Percentiles rank a stretch among this genome's conserved stretches.
Evolutionary conservation across 2,113 vertebrate species (phyloP).

Genomic region (Eonycteris spelaea): DNA sequence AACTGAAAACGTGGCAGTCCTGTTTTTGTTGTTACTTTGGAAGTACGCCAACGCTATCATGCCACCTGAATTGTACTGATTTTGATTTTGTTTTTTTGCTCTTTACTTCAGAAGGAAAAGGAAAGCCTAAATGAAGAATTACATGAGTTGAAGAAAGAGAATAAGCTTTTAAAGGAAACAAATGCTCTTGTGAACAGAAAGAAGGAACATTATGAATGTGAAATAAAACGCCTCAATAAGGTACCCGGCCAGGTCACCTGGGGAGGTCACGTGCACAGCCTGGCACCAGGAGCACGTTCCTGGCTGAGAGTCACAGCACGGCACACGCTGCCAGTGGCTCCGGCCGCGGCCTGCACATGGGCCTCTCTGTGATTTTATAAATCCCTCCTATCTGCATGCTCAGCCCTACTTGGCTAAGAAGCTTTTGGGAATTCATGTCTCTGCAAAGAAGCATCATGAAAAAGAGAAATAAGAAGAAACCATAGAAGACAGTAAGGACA

Average conservation of each 20-base stretch:
- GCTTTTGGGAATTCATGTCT: not conserved
- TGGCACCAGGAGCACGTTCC: not conserved
- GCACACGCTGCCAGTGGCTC: not conserved
- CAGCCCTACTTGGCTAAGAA: not conserved
- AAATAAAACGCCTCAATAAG: conserved; percentile 84
- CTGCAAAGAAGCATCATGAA: not conserved
- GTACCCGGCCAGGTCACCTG: conserved; percentile 46
- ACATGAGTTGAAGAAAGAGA: conserved; percentile 79
- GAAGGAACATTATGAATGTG: conserved; percentile 80
- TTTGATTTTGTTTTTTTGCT: conserved; percentile 35
- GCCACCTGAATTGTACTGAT: conserved; percentile 45
- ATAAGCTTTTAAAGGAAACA: conserved; percentile 80
- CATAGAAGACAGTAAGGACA: conserved; percentile 32
- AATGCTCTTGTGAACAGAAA: conserved; percentile 63
- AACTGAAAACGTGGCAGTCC: not conserved
- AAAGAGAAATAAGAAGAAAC: not conserved
- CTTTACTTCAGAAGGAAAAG: conserved; percentile 73
- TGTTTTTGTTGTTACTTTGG: not conserved
- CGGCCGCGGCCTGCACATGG: not conserved
- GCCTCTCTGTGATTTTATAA: not conserved
- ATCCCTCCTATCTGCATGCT: not conserved
- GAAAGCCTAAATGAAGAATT: conserved; percentile 71
- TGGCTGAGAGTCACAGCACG: not conserved
- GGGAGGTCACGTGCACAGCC: not conserved
- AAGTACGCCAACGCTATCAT: not conserved